Base-by-base conservation (phyloP, 1,140 invertebrate species). In the Drosophila ironensis region DNA sequence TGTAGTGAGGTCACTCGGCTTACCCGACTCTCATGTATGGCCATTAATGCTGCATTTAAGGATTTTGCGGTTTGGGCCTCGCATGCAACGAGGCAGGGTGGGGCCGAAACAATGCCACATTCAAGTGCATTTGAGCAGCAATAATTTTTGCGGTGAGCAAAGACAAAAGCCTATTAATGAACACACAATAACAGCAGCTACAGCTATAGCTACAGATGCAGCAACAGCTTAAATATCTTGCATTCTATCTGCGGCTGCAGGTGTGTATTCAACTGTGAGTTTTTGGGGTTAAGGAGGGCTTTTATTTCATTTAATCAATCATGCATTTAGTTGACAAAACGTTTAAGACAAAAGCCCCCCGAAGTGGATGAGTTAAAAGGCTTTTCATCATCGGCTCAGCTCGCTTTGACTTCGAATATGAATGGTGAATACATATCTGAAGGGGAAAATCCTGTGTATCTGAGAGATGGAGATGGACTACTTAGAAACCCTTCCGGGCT, bases 141-240 rank as follows among this genome's bases (percentile, higher is more conserved):
- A 84, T 84, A 84, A 84, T 84, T 86, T 81, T 86, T 84, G 80
- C 61, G 80, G 80, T 86, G 72, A 72, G 70, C 80, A 84, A 75
- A 84, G 72, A 84, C 80, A 84, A 84, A 84, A 86, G 78, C 78
- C 80, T 86, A 84, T 84, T 86, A 84, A 84, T 86, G 78, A 78
- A 84, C 80, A 74, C 30, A 71, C 54, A 59, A 44, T 22, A 27
- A 11, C 30, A 45, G 46, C n/a, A n/a, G n/a, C n/a, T n/a, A n/a
- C n/a, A n/a, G n/a, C n/a, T n/a, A n/a, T n/a, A n/a, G n/a, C n/a
- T n/a, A n/a, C n/a, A n/a, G n/a, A n/a, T n/a, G n/a, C n/a, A n/a
- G n/a, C 61, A 72, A 56, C 41, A 24, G 30, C 38, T 52, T 5
- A 17, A 28, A 67, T 53, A 71, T 53, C 46, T 57, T 72, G 52